Evolutionary conservation across 2,888 invertebrate species (phyloP).

Genomic region (Amaurobius ferox): DNA sequence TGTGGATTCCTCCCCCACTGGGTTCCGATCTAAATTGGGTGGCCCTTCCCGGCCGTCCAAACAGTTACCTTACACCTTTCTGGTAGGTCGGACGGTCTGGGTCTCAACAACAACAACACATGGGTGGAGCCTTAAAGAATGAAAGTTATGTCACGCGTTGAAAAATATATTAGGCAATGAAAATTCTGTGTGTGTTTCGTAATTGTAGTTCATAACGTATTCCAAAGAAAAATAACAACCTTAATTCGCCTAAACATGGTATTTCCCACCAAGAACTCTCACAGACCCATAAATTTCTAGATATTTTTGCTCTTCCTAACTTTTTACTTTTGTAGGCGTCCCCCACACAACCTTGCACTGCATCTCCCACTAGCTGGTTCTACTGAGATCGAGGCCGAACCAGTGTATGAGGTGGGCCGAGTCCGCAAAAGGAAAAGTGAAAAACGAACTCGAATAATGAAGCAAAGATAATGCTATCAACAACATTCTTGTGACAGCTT

Average conservation of each 20-base stretch:
- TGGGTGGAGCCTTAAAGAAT: too few species aligned
- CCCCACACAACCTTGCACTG: slow-evolving; percentile 2
- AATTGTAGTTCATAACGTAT: too few species aligned
- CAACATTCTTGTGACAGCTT: neutral
- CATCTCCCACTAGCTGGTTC: slow-evolving; percentile 11
- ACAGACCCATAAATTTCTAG: neutral
- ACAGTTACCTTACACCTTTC: too few species aligned
- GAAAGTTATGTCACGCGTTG: too few species aligned
- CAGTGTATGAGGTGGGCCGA: neutral
- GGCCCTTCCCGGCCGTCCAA: too few species aligned
- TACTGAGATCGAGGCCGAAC: neutral
- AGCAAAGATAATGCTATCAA: neutral
- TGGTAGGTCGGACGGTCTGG: too few species aligned
- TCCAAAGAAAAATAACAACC: neutral
- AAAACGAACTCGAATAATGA: neutral
- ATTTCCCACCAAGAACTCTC: neutral
- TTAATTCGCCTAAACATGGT: neutral
- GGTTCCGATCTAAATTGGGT: too few species aligned
- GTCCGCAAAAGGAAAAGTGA: neutral
- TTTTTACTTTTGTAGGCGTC: slow-evolving; percentile 5
- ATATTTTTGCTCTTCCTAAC: neutral
- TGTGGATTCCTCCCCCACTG: too few species aligned
- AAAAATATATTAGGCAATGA: too few species aligned
- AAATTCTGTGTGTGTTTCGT: too few species aligned
- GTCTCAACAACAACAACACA: too few species aligned